Conservation (phyloP, 2,113 vertebrate species). For the Chloropsis hardwickii region DNA sequence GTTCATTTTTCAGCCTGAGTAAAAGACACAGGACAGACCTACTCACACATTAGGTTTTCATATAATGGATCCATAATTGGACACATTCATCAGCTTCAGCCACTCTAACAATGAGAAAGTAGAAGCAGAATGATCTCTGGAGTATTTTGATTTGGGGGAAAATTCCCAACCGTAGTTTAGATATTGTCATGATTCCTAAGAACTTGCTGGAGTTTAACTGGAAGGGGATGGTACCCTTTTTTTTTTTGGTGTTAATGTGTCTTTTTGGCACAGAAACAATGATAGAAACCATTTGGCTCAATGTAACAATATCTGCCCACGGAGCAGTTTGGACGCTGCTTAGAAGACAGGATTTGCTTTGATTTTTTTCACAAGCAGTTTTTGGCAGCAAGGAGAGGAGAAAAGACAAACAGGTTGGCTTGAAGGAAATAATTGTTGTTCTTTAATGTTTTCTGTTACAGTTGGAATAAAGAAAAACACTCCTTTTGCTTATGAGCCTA, state of each 20-base stretch:
- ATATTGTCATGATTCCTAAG: background rate
- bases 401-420: background rate
- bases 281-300: background rate
- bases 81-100: background rate
- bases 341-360: background rate
- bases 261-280: background rate
- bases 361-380: background rate
- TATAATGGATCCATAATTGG: background rate
- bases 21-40: background rate
- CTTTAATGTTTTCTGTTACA: background rate
- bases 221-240: background rate
- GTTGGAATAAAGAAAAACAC: background rate
- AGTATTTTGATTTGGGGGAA: background rate
- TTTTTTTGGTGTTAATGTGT: background rate
- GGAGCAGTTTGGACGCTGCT: background rate
- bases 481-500: background rate
- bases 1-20: background rate
- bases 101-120: background rate
- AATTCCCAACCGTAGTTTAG: background rate
- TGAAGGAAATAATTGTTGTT: background rate
- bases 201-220: background rate
- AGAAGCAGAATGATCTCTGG: background rate
- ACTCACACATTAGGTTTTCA: background rate
- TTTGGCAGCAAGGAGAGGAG: background rate
- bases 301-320: rapidly evolving